Evolutionary conservation across 1,140 invertebrate genomes (phyloP), one percentile per base, ranked within the genome.

Genomic region (Musca domestica): DNA sequence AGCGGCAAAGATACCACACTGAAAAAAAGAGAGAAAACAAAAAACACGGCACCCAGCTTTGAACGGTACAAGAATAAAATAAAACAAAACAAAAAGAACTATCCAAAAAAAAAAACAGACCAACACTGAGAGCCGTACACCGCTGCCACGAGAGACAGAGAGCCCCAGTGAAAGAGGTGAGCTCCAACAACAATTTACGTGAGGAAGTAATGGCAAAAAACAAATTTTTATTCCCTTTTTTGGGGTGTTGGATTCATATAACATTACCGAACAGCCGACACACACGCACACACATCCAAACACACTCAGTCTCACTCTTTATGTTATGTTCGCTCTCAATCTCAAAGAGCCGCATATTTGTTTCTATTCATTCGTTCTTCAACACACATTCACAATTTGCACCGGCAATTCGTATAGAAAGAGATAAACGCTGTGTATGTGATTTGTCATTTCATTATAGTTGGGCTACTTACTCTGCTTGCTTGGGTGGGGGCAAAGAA

Each of bases 181-280:
- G 27, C 27, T 30, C 27, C 34, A 41, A 41, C 34, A 41, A 41
- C 10, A 41, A 41, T 41, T 5, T 41, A 41, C 34, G 34, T 41
- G 48, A 51, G 23, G 46, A 65, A 48, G 64, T 48, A 17, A 46
- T 47, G 41, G 47, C 25, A n/a, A n/a, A 66, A 66, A 66, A 46
- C 25, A 56, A 67, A 19, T 51, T 70, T 70, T 70, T 70, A 67
- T 67, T 70, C 64, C 69, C 69, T 66, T 70, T 70, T 70, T 70
- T 70, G 67, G 69, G 69, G 69, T 70, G 69, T 70, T 70, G 69
- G 69, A 70, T 66, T 70, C 69, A 67, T 67, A 67, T 70, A 70
- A 67, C 66, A 70, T 49, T 41, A 41, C 34, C 34, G 12, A 64
- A n/a, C n/a, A n/a, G n/a, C n/a, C n/a, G n/a, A n/a, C n/a, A n/a